Percentiles rank a stretch among this genome's conserved stretches.
These are phyloP conservation scores for Salminus brasiliensis DNA, from an alignment of 2,113 vertebrate species.

Conservation along the genomic window DNA sequence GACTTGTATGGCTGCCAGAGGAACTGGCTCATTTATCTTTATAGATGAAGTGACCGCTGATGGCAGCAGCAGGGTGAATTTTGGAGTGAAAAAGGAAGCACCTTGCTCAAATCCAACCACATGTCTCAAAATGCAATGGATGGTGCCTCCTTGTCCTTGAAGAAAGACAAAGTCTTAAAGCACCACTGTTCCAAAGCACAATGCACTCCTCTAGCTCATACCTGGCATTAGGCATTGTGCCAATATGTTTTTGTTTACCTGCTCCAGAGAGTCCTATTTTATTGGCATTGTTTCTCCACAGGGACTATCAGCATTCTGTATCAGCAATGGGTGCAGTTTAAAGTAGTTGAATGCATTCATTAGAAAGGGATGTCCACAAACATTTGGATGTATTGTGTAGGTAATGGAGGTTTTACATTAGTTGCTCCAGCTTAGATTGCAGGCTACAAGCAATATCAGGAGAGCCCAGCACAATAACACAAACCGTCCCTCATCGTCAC, in stretches of 20 bases:
- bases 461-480: neutral
- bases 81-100: neutral
- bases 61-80: neutral
- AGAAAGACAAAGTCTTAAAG: neutral
- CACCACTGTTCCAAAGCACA: neutral
- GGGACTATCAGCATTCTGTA: too few relatives aligned
- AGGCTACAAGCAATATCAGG: neutral
- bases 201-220: too few relatives aligned
- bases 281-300: too few relatives aligned
- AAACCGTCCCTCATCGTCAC: neutral
- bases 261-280: too few relatives aligned
- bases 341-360: too few relatives aligned
- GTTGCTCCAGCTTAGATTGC: neutral
- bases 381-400: too few relatives aligned
- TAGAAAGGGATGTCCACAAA: too few relatives aligned
- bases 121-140: too few relatives aligned
- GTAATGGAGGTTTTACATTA: neutral
- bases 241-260: too few relatives aligned
- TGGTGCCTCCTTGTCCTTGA: neutral
- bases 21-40: neutral
- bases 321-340: too few relatives aligned
- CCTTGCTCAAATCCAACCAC: neutral
- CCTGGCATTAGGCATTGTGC: too few relatives aligned
- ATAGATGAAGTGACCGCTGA: neutral
- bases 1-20: neutral